phyloP scores from a whole-genome alignment of 2,888 invertebrate genomes.

The Tricholauxania praeusta region DNA sequence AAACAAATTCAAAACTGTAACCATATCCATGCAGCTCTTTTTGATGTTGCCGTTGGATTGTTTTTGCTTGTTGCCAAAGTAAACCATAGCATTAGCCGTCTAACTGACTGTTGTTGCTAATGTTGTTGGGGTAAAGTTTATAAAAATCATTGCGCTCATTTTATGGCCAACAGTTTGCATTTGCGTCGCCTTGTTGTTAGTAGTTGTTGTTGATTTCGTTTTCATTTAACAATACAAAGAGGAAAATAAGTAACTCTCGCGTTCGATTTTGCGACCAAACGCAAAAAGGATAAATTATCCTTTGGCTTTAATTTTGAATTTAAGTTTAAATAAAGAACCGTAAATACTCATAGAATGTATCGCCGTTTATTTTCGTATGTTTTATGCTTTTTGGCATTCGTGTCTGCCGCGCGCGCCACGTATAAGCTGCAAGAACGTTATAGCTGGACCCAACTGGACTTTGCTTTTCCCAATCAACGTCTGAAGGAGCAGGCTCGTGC shows the following conservation, averaged over 20 bases:
- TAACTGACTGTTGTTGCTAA: background rate
- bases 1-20: no score
- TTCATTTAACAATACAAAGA: no score
- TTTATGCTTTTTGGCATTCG: conserved; percentile 37
- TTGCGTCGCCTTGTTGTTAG: conserved; percentile 41
- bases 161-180: conserved; percentile 49
- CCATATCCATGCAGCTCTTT: no score
- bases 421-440: conserved; percentile 77
- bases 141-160: conserved; percentile 49
- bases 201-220: conserved; percentile 17
- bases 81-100: background rate
- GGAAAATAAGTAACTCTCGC: no score
- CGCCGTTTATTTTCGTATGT: background rate
- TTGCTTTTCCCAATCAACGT: conserved; percentile 76
- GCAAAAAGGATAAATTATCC: no score
- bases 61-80: background rate
- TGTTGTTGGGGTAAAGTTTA: conserved; percentile 46
- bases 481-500: conserved; percentile 75
- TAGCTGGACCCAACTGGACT: conserved; percentile 83
- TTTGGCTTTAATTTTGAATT: no score
- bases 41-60: no score
- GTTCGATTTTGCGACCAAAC: no score
- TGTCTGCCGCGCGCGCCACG: conserved; percentile 49
- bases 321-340: no score
- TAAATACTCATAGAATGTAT: background rate